These are phyloP conservation scores for Tetramorium parvispinum DNA, from an alignment of 1,140 invertebrate genomes.

Conservation along the genomic window DNA sequence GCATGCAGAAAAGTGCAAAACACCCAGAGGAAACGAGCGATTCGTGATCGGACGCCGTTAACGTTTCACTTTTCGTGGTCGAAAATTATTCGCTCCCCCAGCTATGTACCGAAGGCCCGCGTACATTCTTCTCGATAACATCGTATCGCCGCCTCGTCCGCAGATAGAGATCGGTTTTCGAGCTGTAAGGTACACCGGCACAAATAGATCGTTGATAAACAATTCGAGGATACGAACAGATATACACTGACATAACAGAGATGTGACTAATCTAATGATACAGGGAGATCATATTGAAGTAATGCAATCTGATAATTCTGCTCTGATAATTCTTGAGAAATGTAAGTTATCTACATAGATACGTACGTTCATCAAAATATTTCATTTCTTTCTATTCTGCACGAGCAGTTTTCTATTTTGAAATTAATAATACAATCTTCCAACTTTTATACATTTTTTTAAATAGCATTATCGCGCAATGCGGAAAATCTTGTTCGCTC, in stretches of 20 bases:
- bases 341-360: neutral
- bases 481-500: neutral
- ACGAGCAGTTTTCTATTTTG: neutral
- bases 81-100: slow-evolving; percentile 71
- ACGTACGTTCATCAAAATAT: neutral
- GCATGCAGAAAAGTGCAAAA: slow-evolving; percentile 77
- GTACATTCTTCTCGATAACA: slow-evolving; percentile 61
- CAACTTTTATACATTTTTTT: neutral
- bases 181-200: slow-evolving; percentile 64
- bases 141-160: slow-evolving; percentile 52
- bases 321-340: neutral
- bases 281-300: neutral
- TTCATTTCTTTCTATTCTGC: neutral
- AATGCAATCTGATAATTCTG: neutral
- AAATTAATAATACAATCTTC: neutral
- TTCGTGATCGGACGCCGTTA: slow-evolving; percentile 76
- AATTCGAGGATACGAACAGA: slow-evolving; percentile 14
- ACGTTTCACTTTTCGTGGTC: slow-evolving; percentile 77
- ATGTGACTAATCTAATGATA: neutral
- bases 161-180: slow-evolving; percentile 69
- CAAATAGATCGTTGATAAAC: slow-evolving; percentile 41
- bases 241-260: neutral
- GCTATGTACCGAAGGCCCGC: slow-evolving; percentile 19
- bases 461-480: neutral
- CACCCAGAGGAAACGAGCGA: slow-evolving; percentile 73